Conservation (phyloP, 2,797 vertebrate species). For the Telmatherina bonti region DNA sequence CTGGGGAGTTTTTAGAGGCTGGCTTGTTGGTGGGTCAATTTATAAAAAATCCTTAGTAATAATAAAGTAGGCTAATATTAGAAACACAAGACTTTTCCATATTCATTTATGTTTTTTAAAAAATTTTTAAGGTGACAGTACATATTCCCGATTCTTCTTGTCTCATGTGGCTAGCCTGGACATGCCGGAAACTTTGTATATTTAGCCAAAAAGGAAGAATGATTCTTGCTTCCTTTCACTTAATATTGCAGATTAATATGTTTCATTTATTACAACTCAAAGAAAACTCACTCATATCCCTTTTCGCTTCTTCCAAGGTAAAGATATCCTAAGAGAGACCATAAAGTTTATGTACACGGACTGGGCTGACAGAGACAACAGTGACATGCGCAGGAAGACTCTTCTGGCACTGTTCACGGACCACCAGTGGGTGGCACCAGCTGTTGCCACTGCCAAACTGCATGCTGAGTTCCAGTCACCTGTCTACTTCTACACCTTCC, state of each 20-base stretch:
- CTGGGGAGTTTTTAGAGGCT: too few relatives aligned
- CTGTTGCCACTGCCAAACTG: conserved; percentile 94
- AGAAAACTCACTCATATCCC: conserved; percentile 17
- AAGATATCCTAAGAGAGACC: conserved; percentile 94
- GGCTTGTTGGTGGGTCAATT: too few relatives aligned
- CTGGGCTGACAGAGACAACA: conserved; percentile 97
- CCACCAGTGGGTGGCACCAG: conserved; percentile 98
- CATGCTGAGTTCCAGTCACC: conserved; percentile 97
- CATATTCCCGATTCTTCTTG: neutral
- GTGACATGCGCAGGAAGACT: conserved; percentile 94
- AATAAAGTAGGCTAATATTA: too few relatives aligned
- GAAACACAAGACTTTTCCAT: too few relatives aligned
- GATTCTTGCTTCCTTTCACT: neutral
- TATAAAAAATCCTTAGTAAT: too few relatives aligned
- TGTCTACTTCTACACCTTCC: conserved; percentile 97
- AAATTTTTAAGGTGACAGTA: too few relatives aligned
- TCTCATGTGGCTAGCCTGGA: neutral
- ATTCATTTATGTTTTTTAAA: too few relatives aligned
- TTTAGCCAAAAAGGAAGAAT: neutral
- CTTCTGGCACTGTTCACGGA: conserved; percentile 94
- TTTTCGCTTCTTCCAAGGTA: conserved; percentile 76
- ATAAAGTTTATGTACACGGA: conserved; percentile 99
- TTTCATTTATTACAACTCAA: neutral
- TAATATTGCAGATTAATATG: neutral
- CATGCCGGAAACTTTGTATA: neutral